Base-by-base conservation (phyloP, 2,888 invertebrate genomes). In the Cephalotes varians region DNA sequence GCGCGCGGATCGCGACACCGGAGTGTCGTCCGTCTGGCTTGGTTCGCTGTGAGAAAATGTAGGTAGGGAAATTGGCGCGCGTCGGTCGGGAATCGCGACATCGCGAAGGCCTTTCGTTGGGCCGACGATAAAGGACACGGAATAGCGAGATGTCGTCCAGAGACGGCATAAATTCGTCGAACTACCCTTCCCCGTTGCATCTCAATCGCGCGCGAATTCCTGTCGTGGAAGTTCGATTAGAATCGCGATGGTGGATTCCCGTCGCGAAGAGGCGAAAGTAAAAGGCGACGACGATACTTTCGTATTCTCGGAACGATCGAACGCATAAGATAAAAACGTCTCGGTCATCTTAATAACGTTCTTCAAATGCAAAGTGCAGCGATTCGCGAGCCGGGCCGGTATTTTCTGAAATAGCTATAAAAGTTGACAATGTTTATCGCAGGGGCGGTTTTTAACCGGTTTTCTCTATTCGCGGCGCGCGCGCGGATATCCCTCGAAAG, bases 381-480 rank as follows among this genome's bases (percentile, higher is more conserved):
- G 34, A 15, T 15, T 21, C 21, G 37, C 67, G 31, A 60, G 21
- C 15, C 64, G 64, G 18, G 28, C 18, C 37, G 49, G 18, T 74
- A 74, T 74, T 74, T 74, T 64, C 47, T 64, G 34, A 62, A 64
- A 37, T 34, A 37, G 64, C 64, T 64, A 49, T 74, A 47, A 74
- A 74, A 49, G 74, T 37, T 74, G 74, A 25, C 49, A 37, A 15
- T n/a, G 49, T 64, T 74, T 64, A 74, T 64, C 74, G 34, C 47
- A 28, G 31, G 31, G 62, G 62, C 12, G 49, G 47, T 47, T 74
- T 74, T 74, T 74, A 62, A 74, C 62, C 74, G 64, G 74, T 62
- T 74, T 60, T 62, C 72, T 62, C 62, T 56, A 37, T 65, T 65
- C 77, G 67, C 51, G 31, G 4, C 67, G 58, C 49, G 67, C 28